phyloP scores from a whole-genome alignment of 2,797 vertebrate species.

The Tamandua tetradactyla region DNA sequence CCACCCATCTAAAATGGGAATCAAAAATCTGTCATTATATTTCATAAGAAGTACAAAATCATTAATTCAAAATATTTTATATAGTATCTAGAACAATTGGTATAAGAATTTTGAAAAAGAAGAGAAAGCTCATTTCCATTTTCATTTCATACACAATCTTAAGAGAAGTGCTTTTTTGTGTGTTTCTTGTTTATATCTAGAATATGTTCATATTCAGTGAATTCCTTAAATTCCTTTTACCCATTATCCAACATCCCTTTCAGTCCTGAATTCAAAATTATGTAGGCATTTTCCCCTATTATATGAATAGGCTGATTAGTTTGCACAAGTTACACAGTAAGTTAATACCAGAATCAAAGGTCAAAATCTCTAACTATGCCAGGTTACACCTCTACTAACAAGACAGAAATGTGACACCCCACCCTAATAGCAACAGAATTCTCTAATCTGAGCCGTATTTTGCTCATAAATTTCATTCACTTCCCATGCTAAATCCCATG shows the following conservation, averaged over 20 bases:
- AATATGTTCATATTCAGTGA: slow-evolving; percentile 64
- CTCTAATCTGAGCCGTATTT: slow-evolving; percentile 2
- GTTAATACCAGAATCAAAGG: slow-evolving; percentile 50
- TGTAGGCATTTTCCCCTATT: slow-evolving; percentile 45
- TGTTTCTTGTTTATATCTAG: slow-evolving; percentile 60
- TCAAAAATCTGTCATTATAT: slow-evolving; percentile 24
- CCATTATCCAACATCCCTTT: not conserved
- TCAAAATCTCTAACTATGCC: slow-evolving; percentile 27
- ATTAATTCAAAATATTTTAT: slow-evolving; percentile 41
- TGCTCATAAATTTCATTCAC: not conserved
- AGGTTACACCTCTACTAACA: not conserved
- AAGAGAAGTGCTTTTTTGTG: not conserved
- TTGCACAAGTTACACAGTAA: slow-evolving; percentile 18
- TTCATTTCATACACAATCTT: slow-evolving; percentile 9
- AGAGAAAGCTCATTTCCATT: not conserved
- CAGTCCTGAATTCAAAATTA: slow-evolving; percentile 53
- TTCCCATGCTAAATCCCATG: not conserved
- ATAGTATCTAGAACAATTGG: not conserved
- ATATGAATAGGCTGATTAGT: not conserved
- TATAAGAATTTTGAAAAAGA: slow-evolving; percentile 44
- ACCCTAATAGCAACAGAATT: not conserved
- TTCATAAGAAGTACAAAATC: slow-evolving; percentile 33
- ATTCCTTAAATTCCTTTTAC: slow-evolving; percentile 72
- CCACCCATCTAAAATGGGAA: not conserved
- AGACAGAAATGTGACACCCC: not conserved